phyloP scores from a whole-genome alignment of 2,113 vertebrate genomes.

The Pycnonotus jocosus region DNA sequence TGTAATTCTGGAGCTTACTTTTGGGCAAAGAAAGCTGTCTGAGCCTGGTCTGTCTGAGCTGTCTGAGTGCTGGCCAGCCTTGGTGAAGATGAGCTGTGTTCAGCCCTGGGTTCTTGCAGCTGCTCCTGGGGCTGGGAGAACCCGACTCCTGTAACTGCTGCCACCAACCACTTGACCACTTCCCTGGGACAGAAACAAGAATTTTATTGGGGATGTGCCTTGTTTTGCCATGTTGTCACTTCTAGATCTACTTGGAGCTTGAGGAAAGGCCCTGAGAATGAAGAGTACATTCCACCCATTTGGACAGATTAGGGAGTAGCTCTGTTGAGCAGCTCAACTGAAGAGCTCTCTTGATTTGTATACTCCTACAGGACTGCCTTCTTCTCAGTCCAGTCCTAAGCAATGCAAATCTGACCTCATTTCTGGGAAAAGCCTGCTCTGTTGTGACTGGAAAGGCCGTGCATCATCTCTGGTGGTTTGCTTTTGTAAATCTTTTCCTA shows the following conservation, averaged over 20 bases:
- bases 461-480: background rate
- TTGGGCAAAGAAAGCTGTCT: background rate
- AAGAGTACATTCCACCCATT: background rate
- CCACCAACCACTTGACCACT: conserved; percentile 84
- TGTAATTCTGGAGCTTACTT: conserved; percentile 39
- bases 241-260: background rate
- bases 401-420: background rate
- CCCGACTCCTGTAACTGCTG: conserved; percentile 61
- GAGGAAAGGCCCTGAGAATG: background rate
- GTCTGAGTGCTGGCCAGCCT: background rate
- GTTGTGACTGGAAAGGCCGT: background rate
- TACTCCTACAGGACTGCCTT: background rate
- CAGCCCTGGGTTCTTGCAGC: background rate
- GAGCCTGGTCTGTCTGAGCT: background rate
- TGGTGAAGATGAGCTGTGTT: background rate
- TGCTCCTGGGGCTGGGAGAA: background rate
- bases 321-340: background rate
- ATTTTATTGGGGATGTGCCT: background rate
- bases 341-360: background rate
- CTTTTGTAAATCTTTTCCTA: background rate
- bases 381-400: background rate
- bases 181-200: conserved; percentile 74
- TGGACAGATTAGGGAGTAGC: background rate
- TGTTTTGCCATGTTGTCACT: background rate
- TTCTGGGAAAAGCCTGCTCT: background rate